phyloP scores from a whole-genome alignment of 2,797 vertebrate genomes.

The Rhynchonycteris naso region DNA sequence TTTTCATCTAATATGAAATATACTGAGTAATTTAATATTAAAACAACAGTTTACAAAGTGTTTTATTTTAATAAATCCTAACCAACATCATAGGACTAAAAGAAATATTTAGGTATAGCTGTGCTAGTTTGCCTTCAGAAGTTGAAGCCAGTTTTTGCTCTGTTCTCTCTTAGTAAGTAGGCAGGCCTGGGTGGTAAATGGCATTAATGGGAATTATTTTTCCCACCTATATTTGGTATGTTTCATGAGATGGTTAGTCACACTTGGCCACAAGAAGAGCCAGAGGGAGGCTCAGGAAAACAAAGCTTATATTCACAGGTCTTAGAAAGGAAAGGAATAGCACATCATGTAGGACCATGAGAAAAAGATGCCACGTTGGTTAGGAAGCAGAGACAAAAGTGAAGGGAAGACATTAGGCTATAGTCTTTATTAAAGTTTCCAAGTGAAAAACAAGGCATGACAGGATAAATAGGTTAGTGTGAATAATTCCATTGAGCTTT shows the following conservation, averaged over 20 bases:
- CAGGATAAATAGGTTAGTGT: not conserved
- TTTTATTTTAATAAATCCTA: constrained; percentile 55
- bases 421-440: not conserved
- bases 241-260: not conserved
- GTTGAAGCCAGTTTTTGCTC: not conserved
- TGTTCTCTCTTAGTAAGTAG: not conserved
- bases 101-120: not conserved
- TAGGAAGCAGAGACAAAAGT: not conserved
- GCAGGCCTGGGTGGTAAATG: not conserved
- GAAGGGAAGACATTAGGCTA: not conserved
- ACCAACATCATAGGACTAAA: not conserved
- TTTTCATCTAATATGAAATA: constrained; percentile 43
- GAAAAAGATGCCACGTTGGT: not conserved
- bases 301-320: not conserved
- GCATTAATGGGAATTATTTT: not conserved
- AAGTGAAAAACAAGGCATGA: not conserved
- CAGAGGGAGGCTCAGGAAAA: not conserved
- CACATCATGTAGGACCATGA: not conserved
- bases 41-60: not conserved
- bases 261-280: not conserved
- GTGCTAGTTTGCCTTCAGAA: constrained; percentile 36
- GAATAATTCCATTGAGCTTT: not conserved
- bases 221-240: not conserved
- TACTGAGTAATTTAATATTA: constrained; percentile 19
- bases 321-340: not conserved